Evolutionary conservation across 2,113 vertebrate genomes (phyloP).

Genomic region (Chaetodon auriga): DNA sequence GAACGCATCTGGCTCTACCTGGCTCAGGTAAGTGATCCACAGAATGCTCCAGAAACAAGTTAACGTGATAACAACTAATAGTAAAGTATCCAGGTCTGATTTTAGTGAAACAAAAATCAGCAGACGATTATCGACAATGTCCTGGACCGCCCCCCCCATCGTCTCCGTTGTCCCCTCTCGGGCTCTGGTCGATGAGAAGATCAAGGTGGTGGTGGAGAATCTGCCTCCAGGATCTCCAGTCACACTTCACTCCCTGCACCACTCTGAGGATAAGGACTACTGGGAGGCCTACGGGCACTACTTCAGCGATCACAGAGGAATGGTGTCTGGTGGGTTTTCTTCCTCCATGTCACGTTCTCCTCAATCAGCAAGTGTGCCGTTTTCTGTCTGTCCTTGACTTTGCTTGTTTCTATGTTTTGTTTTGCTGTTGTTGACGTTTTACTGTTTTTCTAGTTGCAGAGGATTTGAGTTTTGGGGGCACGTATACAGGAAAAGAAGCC

Average conservation of each 20-base stretch:
- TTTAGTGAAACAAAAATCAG: too few species aligned
- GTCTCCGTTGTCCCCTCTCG: slow-evolving; percentile 73
- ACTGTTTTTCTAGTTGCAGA: slow-evolving; percentile 66
- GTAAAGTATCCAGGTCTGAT: too few species aligned
- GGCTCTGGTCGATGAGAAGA: slow-evolving; percentile 77
- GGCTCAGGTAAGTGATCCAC: too few species aligned
- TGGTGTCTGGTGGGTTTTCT: slow-evolving; percentile 69
- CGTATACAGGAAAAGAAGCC: slow-evolving; percentile 78
- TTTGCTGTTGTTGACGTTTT: background rate
- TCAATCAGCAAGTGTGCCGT: background rate
- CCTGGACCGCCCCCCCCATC: background rate
- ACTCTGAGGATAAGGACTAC: slow-evolving; percentile 75
- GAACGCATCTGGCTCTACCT: too few species aligned
- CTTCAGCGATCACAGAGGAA: slow-evolving; percentile 68
- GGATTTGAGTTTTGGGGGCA: slow-evolving; percentile 79
- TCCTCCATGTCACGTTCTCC: background rate
- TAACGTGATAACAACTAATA: too few species aligned
- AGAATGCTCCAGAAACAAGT: too few species aligned
- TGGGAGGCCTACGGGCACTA: slow-evolving; percentile 85
- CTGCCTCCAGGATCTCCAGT: slow-evolving; percentile 64
- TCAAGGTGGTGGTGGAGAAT: slow-evolving; percentile 75
- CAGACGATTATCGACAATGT: slow-evolving; percentile 43
- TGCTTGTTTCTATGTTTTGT: background rate
- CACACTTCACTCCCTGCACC: slow-evolving; percentile 75
- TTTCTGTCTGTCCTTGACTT: background rate